phyloP scores from a whole-genome alignment of 2,113 vertebrate genomes.

The Zootoca vivipara region DNA sequence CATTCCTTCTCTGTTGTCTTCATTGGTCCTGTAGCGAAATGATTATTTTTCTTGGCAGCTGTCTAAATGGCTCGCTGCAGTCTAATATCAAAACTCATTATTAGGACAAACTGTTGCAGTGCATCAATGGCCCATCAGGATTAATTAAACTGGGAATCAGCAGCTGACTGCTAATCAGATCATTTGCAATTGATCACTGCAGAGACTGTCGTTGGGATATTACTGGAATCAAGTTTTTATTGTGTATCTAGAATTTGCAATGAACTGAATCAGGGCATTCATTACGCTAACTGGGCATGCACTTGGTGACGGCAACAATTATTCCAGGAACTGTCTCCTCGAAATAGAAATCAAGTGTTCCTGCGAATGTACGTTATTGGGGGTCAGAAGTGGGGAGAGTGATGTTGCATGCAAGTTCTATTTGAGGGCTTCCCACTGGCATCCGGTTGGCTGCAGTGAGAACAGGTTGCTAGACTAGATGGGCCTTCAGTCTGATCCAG shows the following conservation, averaged over 20 bases:
- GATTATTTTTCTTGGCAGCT: slow-evolving; percentile 84
- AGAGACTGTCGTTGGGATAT: slow-evolving; percentile 77
- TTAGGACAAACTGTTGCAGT: slow-evolving; percentile 93
- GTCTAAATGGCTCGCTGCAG: slow-evolving; percentile 88
- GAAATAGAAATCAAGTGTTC: neutral
- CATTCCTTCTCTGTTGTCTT: slow-evolving; percentile 73
- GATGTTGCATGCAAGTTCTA: too few relatives aligned
- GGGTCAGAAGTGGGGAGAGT: too few relatives aligned
- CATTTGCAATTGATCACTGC: slow-evolving; percentile 83
- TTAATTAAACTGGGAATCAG: slow-evolving; percentile 96
- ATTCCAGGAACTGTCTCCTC: slow-evolving; percentile 20
- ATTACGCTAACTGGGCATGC: neutral
- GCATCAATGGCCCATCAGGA: slow-evolving; percentile 98
- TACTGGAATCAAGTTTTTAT: slow-evolving; percentile 56
- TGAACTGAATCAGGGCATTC: slow-evolving; percentile 9
- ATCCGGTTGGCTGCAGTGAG: too few relatives aligned
- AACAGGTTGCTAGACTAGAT: too few relatives aligned
- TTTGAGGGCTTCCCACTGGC: too few relatives aligned
- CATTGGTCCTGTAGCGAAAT: slow-evolving; percentile 71
- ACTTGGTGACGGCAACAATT: neutral
- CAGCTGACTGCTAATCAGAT: slow-evolving; percentile 91
- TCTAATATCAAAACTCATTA: slow-evolving; percentile 97
- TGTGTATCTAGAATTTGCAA: slow-evolving; percentile 22
- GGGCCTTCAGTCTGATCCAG: too few relatives aligned
- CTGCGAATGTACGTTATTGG: too few relatives aligned